A percentile compares a stretch with the other conserved stretches of the same genome.
These are phyloP conservation scores for Garra rufa DNA, from an alignment of 2,113 vertebrate species.

Conservation along the genomic window DNA sequence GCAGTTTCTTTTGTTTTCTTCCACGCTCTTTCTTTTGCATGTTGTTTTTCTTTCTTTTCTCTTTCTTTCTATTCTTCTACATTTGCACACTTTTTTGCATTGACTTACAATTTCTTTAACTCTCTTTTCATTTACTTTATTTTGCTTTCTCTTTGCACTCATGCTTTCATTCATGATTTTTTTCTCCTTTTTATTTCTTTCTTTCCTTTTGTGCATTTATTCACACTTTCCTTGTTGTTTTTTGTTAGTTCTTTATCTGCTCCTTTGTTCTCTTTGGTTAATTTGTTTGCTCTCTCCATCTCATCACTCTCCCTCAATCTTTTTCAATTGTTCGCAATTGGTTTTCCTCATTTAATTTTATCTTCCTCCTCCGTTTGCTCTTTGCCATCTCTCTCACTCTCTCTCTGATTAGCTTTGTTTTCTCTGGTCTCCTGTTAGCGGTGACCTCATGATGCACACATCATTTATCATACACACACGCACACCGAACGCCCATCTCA, in stretches of 20 bases:
- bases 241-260: neutral
- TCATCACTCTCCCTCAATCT: neutral
- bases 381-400: neutral
- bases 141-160: neutral
- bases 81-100: neutral
- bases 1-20: no score
- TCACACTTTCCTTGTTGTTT: neutral
- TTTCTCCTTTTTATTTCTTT: neutral
- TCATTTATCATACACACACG: conserved; percentile 29
- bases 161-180: neutral
- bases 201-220: neutral
- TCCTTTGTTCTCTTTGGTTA: neutral
- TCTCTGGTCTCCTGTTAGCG: conserved; percentile 12
- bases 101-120: neutral
- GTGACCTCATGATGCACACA: conserved; percentile 14
- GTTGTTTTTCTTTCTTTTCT: neutral
- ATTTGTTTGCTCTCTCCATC: neutral
- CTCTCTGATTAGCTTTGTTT: conserved; percentile 12
- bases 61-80: neutral
- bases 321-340: neutral
- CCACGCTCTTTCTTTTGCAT: no score
- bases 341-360: neutral
- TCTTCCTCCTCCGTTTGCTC: neutral
- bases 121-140: neutral
- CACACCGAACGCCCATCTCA: neutral